Percentiles rank a stretch among this genome's conserved stretches.
phyloP scores from a whole-genome alignment of 1,140 invertebrate species.

The Tribolium madens region DNA sequence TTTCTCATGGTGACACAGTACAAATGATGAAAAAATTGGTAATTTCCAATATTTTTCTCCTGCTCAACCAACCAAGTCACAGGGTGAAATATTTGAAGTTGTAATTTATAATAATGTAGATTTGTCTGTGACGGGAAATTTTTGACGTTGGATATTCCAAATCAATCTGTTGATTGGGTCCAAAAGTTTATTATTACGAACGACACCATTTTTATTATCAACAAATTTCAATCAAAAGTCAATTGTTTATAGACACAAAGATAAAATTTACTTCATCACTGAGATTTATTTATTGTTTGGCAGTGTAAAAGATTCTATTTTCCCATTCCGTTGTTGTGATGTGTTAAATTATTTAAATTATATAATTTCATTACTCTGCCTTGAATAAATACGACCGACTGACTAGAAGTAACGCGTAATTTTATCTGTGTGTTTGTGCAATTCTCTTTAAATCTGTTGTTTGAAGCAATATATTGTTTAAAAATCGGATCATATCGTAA shows the following conservation, averaged over 20 bases:
- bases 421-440: constrained; percentile 22
- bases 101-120: constrained; percentile 28
- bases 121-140: constrained; percentile 13
- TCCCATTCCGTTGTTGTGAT: neutral
- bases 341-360: constrained; percentile 10
- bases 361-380: neutral
- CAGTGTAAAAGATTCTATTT: neutral
- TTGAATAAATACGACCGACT: constrained; percentile 17
- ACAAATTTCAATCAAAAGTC: constrained; percentile 18
- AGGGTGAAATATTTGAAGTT: constrained; percentile 44
- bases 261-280: neutral
- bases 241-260: constrained; percentile 20
- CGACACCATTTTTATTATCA: constrained; percentile 29
- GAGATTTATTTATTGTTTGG: neutral
- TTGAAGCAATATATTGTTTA: constrained; percentile 46
- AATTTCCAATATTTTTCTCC: constrained; percentile 38
- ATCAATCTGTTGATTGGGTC: constrained; percentile 41
- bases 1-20: constrained; percentile 59
- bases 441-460: neutral
- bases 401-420: constrained; percentile 4
- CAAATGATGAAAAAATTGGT: constrained; percentile 50
- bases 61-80: constrained; percentile 26
- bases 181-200: constrained; percentile 6
- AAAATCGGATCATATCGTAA: constrained; percentile 55
- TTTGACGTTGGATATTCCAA: constrained; percentile 43